Evolutionary conservation across 1,140 invertebrate genomes (phyloP).

Genomic region (Hylaeus volcanicus): DNA sequence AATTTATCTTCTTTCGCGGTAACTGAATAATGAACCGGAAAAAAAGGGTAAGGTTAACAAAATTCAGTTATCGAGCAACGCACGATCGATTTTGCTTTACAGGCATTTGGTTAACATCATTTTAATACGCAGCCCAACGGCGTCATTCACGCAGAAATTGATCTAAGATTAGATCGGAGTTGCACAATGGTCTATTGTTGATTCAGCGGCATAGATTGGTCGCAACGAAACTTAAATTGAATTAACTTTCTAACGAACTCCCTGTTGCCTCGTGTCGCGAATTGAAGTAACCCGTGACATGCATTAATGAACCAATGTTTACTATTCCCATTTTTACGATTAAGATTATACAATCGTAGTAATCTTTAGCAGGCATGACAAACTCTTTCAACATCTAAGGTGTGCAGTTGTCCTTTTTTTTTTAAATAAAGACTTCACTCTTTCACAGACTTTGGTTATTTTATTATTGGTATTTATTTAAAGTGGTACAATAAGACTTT

Average conservation of each 20-base stretch:
- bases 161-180: constrained; percentile 36
- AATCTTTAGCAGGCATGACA: not conserved
- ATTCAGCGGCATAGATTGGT: constrained; percentile 35
- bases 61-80: not conserved
- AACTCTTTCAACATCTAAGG: not conserved
- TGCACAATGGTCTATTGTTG: constrained; percentile 42
- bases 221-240: constrained; percentile 54
- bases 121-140: not conserved
- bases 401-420: too few species aligned
- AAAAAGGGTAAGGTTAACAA: not conserved
- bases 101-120: constrained; percentile 11
- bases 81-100: not conserved
- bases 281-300: not conserved
- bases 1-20: not conserved
- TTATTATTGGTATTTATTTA: too few species aligned
- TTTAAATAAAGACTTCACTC: too few species aligned
- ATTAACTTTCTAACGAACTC: constrained; percentile 56
- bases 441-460: too few species aligned
- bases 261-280: too few species aligned
- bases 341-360: not conserved
- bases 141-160: not conserved
- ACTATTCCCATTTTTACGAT: not conserved
- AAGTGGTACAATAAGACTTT: too few species aligned
- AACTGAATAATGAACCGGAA: not conserved
- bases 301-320: not conserved